Evolutionary conservation across 2,888 invertebrate genomes (phyloP).

Genomic region (Pyrochroa serraticornis): DNA sequence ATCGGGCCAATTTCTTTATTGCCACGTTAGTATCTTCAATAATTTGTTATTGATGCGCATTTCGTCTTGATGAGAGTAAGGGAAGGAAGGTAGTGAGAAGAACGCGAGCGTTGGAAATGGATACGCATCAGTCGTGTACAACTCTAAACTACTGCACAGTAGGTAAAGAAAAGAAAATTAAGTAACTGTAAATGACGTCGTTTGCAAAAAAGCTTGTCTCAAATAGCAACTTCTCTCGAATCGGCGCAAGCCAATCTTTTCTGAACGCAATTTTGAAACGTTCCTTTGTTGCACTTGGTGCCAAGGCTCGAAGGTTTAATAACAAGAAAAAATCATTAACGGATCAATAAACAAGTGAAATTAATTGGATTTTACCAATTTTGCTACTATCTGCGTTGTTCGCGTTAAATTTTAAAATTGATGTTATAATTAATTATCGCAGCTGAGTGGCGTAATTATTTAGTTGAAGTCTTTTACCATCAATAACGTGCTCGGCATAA

Average conservation of each 20-base stretch:
- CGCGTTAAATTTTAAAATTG: too few relatives aligned
- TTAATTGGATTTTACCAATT: too few relatives aligned
- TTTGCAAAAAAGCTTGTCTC: constrained; percentile 1
- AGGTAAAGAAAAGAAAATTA: constrained; percentile 8
- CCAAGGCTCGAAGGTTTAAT: neutral
- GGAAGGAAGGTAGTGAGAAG: neutral
- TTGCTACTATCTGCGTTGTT: too few relatives aligned
- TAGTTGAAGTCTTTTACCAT: constrained; percentile 1
- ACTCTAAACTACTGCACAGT: constrained; percentile 1
- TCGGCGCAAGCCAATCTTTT: constrained; percentile 6
- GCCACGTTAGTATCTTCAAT: neutral
- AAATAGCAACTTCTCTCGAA: neutral
- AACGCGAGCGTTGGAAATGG: constrained; percentile 1
- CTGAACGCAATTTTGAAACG: neutral
- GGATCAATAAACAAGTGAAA: neutral
- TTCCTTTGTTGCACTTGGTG: constrained; percentile 6
- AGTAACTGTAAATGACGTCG: constrained; percentile 14
- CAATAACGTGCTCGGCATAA: neutral
- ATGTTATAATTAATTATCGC: neutral
- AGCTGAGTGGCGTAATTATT: constrained; percentile 2
- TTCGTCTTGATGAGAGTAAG: neutral
- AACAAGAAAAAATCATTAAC: neutral
- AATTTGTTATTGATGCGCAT: constrained; percentile 10
- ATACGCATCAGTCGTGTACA: constrained; percentile 4
- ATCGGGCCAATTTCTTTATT: too few relatives aligned